Conservation (phyloP, 2,797 vertebrate species). For the Dipus sagitta region DNA sequence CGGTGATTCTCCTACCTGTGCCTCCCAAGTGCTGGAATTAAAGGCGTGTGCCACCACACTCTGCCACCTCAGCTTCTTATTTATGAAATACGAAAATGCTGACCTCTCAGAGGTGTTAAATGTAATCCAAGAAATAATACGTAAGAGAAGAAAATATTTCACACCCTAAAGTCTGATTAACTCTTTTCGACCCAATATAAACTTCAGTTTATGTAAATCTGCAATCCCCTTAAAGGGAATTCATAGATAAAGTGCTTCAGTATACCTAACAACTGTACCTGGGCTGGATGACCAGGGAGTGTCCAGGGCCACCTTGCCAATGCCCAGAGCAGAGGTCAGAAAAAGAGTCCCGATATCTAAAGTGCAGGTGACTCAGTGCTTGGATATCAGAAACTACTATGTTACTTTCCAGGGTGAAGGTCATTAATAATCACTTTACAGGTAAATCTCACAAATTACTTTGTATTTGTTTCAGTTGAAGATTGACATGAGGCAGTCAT, state of each 20-base stretch:
- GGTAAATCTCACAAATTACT: conserved; percentile 23
- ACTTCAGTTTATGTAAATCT: not conserved
- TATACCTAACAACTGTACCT: not conserved
- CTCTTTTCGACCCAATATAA: conserved; percentile 9
- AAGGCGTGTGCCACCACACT: too few relatives aligned
- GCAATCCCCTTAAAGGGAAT: not conserved
- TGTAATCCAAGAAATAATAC: not conserved
- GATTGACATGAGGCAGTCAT: conserved; percentile 44
- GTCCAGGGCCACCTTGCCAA: not conserved
- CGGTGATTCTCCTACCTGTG: too few relatives aligned
- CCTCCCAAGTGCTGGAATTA: too few relatives aligned
- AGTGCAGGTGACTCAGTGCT: conserved; percentile 3
- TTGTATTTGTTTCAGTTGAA: conserved; percentile 46
- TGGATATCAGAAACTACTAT: conserved; percentile 4
- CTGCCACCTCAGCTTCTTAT: not conserved
- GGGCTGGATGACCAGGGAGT: not conserved
- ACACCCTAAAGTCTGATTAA: not conserved
- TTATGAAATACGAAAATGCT: not conserved
- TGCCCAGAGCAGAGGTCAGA: conserved; percentile 27
- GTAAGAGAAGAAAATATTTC: conserved; percentile 38
- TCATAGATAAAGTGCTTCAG: not conserved
- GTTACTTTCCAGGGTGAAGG: conserved; percentile 16
- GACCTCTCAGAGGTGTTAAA: not conserved
- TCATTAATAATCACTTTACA: conserved; percentile 23
- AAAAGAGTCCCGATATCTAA: not conserved